Base-by-base conservation (phyloP, 2,797 vertebrate genomes). In the Microctenopoma stevenorrisi region DNA sequence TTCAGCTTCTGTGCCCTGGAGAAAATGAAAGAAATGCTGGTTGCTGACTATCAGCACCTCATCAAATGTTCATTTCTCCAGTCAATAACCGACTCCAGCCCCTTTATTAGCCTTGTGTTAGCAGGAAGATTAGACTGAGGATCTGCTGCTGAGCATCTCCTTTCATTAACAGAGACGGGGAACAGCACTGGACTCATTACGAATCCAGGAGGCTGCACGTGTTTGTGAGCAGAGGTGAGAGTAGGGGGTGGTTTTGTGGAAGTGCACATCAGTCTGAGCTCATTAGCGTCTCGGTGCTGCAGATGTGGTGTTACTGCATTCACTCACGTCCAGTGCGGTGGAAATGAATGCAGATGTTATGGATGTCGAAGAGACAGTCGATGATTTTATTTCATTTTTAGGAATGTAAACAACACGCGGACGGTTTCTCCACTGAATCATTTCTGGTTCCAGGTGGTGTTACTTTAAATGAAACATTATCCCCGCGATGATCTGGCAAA, bases 51-150 rank as follows among this genome's bases (percentile, higher is more conserved):
- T 67, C 58, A 37, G 25, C 22, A 54, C 25, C 66, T 76, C 80
- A 81, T 86, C 78, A 78, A 62, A 78, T 70, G 74, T 74, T 78
- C 51, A 76, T 86, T 71, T 71, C 74, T 74, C 64, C 56, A 68
- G 72, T 83, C 75, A 83, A 57, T 83, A 79, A 83, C 69, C 57
- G 75, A 83, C 72, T 76, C 48, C 3, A 50, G 80, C 9, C 55
- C 59, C 51, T 86, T 76, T 72, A 83, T 83, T 72, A 83, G 63
- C 72, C 56, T 35, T 28, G 44, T 76, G 80, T 86, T 83, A 71
- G 77, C 46, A 64, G 59, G 37, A 22, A 72, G 67, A 83, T 81
- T 74, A 77, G 64, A 74, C 69, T 2, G 8, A 7, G 48, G 59
- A 72, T 77, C 74, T 70, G 65, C 65, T 65, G 61, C 1, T 60